Base-by-base conservation (phyloP, 2,113 vertebrate species). In the Tympanuchus pallidicinctus region DNA sequence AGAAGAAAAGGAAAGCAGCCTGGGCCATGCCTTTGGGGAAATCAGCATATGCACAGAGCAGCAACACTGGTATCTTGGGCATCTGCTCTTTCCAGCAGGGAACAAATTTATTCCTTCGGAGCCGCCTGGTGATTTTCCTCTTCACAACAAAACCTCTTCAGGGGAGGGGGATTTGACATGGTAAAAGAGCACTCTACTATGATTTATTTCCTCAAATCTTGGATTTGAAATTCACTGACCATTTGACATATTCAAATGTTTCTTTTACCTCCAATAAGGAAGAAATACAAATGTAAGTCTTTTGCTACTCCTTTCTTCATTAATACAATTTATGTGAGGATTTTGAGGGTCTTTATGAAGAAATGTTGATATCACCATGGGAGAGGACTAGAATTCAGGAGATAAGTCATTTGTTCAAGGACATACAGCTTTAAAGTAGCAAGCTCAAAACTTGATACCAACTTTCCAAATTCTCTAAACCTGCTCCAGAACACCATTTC, bases 21-120 rank as follows among this genome's bases (percentile, higher is more conserved):
- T 77, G 48, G 91, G 87, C 60, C 45, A 22, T 30, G 57, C 36
- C 89, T 92, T 73, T 81, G 42, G 92, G 88, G 84, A 96, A 96
- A 96, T 94, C 77, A 81, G 43, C 61, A 69, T 72, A 93, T 87
- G 78, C 86, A 69, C 30, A 73, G 54, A 90, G 91, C 48, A 81
- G 81, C 85, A 85, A 22, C 9, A 13, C 67, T 45, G 67, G 47
- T 81, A 36, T 77, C 95, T 65, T 79, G 93, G 94, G 94, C 80
- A 92, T 64, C 89, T 94, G 66, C 74, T 66, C 30, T 60, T 90
- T 92, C 69, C 86, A 88, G 22, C 43, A 80, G 75, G 38, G 67
- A 95, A 42, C 10, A 22, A 88, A 61, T 19, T 86, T 50, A 61
- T 80, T 91, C 66, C 70, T 93, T 78, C 89, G 64, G 80, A 89